Conservation (phyloP, 2,797 vertebrate genomes). For the Acanthurus lineatus region DNA sequence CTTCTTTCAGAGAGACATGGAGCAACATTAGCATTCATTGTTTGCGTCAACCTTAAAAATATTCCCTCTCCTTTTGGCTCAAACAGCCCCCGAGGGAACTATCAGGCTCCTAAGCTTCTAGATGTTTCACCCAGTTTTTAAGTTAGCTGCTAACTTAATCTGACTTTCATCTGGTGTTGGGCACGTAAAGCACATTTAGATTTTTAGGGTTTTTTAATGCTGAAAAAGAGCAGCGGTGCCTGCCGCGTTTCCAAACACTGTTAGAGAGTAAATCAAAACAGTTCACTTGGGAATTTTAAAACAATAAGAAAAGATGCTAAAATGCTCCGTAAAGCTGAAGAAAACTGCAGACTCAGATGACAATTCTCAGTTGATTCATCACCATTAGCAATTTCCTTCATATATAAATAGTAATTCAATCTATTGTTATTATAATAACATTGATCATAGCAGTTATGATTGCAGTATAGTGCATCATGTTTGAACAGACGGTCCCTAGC, state of each 20-base stretch:
- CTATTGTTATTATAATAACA: not conserved
- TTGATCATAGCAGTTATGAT: not conserved
- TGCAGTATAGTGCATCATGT: not conserved
- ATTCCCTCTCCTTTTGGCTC: not conserved
- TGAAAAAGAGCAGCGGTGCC: not conserved
- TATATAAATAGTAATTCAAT: not conserved
- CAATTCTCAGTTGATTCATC: not conserved
- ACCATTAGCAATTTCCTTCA: not conserved
- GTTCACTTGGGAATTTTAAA: not conserved
- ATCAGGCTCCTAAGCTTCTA: not conserved
- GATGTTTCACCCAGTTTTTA: not conserved
- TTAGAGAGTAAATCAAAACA: not conserved
- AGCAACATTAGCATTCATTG: not conserved
- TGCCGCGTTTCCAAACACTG: not conserved
- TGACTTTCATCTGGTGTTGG: not conserved
- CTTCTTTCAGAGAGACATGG: not conserved
- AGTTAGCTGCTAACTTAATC: not conserved
- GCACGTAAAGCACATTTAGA: not conserved
- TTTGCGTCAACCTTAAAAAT: not conserved
- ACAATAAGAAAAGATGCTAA: not conserved
- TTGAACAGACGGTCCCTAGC: not conserved
- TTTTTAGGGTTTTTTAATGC: not conserved
- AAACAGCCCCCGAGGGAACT: not conserved
- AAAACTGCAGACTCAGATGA: not conserved
- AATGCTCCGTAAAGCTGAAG: not conserved